These are phyloP conservation scores for Eupelmus urozonus DNA, from an alignment of 2,888 invertebrate species.

Conservation along the genomic window DNA sequence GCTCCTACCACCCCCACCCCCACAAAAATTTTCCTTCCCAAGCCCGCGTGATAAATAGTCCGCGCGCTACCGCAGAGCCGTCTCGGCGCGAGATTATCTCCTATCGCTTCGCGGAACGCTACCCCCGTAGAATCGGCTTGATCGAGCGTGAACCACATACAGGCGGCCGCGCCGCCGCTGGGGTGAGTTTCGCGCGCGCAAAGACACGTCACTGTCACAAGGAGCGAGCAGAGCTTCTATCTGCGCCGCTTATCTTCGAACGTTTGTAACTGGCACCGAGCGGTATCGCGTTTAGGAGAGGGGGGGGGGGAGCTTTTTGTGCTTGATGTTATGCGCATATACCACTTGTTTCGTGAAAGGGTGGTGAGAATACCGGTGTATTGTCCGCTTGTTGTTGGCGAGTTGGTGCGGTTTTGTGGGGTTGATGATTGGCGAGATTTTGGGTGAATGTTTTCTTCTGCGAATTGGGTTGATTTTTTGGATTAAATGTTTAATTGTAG, in stretches of 20 bases:
- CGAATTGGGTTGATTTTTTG: too few species aligned
- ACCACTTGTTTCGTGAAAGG: too few species aligned
- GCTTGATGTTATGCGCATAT: too few species aligned
- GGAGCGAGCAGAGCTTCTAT: too few species aligned
- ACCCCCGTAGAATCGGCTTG: slow-evolving; percentile 51
- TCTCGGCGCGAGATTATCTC: slow-evolving; percentile 47
- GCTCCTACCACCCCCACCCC: too few species aligned
- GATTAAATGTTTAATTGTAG: too few species aligned
- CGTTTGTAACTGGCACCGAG: slow-evolving; percentile 28
- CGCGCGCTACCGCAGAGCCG: neutral
- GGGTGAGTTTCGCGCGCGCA: neutral
- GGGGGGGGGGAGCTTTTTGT: too few species aligned
- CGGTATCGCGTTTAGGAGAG: neutral
- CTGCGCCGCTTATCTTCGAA: slow-evolving; percentile 11
- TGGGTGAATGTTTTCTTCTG: too few species aligned
- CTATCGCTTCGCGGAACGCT: slow-evolving; percentile 57
- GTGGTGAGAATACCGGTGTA: too few species aligned
- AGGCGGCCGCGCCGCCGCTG: neutral
- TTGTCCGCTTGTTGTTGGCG: too few species aligned
- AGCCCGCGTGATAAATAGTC: slow-evolving; percentile 20
- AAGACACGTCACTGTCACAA: slow-evolving; percentile 50
- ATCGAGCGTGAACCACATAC: slow-evolving; percentile 56
- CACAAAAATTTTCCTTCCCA: neutral
- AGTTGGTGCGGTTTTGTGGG: too few species aligned
- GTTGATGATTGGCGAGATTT: too few species aligned